A percentile compares a stretch with the other conserved stretches of the same genome.
Evolutionary conservation across 2,888 invertebrate species (phyloP).

Genomic region (Bombylius major): DNA sequence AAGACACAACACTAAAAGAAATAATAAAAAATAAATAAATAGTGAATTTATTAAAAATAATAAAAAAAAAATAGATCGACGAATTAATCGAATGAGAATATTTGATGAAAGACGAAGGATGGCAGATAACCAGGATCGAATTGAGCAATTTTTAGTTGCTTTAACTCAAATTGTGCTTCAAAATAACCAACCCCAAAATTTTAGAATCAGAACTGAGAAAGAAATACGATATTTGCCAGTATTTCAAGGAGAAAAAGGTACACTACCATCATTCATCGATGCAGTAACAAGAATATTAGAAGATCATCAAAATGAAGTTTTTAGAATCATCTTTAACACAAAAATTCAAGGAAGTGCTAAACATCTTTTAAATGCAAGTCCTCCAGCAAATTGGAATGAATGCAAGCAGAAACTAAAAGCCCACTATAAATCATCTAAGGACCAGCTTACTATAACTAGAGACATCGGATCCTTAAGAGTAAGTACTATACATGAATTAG

Average conservation of each 20-base stretch:
- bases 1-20: no score
- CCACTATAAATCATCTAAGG: neutral
- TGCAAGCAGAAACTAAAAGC: neutral
- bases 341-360: neutral
- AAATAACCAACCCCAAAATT: no score
- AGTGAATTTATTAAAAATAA: no score
- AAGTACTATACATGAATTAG: slow-evolving; percentile 8
- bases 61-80: no score
- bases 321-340: neutral
- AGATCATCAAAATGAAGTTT: neutral
- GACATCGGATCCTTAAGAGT: neutral
- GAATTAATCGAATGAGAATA: no score
- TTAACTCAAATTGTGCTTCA: no score
- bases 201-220: no score
- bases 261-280: slow-evolving; percentile 2
- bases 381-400: neutral
- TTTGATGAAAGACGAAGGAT: no score
- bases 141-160: no score
- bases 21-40: no score
- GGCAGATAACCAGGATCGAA: no score
- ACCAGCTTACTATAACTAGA: neutral
- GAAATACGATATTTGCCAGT: no score
- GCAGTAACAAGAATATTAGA: neutral
- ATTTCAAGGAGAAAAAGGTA: neutral
- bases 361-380: neutral